These are phyloP conservation scores for Pteronotus mesoamericanus DNA, from an alignment of 2,797 vertebrate genomes.

Conservation along the genomic window DNA sequence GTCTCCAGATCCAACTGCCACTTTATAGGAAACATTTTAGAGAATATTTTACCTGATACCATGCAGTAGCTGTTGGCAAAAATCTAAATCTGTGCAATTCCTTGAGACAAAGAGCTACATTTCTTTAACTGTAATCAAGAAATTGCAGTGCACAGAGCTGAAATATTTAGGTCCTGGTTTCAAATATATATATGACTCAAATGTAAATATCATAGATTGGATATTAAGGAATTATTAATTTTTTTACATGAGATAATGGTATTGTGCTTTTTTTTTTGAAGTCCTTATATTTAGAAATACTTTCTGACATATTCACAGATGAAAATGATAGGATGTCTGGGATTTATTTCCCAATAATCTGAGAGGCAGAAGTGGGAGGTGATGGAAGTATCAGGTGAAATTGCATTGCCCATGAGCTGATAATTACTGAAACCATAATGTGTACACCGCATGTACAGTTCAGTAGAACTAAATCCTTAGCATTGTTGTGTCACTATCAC, in stretches of 20 bases:
- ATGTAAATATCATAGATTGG: neutral
- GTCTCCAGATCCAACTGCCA: neutral
- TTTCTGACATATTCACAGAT: neutral
- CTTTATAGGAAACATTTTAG: neutral
- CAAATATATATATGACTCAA: neutral
- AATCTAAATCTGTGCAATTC: neutral
- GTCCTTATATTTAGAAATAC: neutral
- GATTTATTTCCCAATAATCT: constrained; percentile 9
- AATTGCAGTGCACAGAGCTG: neutral
- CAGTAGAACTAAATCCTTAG: neutral
- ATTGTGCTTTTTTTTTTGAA: neutral
- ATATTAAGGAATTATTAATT: neutral
- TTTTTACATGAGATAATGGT: neutral
- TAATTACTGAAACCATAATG: neutral
- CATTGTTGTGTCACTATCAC: neutral
- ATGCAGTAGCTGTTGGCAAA: neutral
- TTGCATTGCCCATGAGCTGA: neutral
- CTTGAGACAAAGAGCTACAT: neutral
- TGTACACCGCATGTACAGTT: no score
- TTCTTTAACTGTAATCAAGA: neutral
- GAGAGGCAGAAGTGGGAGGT: neutral
- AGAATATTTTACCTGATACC: neutral
- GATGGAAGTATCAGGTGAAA: neutral
- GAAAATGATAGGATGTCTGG: neutral
- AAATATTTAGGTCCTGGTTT: neutral